phyloP scores from a whole-genome alignment of 30 jellyfish, hydroid and myxozoan genomes.

The Hydractinia symbiolongicarpus region DNA sequence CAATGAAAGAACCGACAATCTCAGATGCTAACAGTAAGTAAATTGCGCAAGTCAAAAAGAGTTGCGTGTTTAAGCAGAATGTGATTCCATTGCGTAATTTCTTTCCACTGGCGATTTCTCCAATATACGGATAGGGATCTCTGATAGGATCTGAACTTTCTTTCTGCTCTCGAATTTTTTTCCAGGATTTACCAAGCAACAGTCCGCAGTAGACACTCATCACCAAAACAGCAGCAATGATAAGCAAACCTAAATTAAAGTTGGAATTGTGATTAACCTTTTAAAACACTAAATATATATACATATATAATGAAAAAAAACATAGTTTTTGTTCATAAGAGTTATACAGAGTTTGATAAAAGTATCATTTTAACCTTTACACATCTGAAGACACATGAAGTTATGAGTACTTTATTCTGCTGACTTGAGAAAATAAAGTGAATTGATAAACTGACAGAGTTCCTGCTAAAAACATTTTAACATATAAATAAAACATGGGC shows the following conservation, averaged over 20 bases:
- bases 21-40: constrained; percentile 31
- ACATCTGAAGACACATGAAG: too few relatives aligned
- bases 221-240: constrained; percentile 23
- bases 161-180: constrained; percentile 8
- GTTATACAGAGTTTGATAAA: too few relatives aligned
- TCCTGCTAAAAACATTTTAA: too few relatives aligned
- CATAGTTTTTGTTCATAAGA: background rate
- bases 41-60: constrained; percentile 31
- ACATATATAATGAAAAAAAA: background rate
- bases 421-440: too few relatives aligned
- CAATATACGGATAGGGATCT: constrained; percentile 47
- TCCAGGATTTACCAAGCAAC: constrained; percentile 44
- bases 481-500: too few relatives aligned
- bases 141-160: constrained; percentile 31
- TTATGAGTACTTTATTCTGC: too few relatives aligned
- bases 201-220: constrained; percentile 36
- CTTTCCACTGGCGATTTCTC: constrained; percentile 36
- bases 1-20: constrained; percentile 20
- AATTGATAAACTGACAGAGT: too few relatives aligned
- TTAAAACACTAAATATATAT: background rate
- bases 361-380: too few relatives aligned
- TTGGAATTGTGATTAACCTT: background rate
- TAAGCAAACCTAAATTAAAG: constrained; percentile 23
- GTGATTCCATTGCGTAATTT: constrained; percentile 26
- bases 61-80: constrained; percentile 3